Percentiles rank a stretch among this genome's conserved stretches.
These are phyloP conservation scores for Silurus asotus DNA, from an alignment of 2,113 vertebrate genomes.

Conservation along the genomic window DNA sequence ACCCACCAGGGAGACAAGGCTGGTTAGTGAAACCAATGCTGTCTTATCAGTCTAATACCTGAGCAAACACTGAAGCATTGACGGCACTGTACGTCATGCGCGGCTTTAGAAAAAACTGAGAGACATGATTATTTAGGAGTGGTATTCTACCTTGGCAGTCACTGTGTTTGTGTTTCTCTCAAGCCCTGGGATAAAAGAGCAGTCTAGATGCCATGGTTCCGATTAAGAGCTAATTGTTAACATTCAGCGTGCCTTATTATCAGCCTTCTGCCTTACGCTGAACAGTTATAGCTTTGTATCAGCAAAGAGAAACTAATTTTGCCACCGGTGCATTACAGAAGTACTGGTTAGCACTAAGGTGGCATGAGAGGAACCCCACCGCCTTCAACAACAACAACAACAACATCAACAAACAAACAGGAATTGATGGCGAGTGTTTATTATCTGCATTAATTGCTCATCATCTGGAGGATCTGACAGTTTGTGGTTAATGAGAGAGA, in stretches of 20 bases:
- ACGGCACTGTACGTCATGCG: constrained; percentile 58
- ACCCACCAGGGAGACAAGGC: constrained; percentile 44
- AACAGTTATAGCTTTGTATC: constrained; percentile 66
- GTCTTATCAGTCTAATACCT: constrained; percentile 66
- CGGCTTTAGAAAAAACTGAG: constrained; percentile 63
- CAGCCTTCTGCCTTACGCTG: constrained; percentile 61
- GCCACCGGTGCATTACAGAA: constrained; percentile 69
- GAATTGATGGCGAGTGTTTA: constrained; percentile 80
- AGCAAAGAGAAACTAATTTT: constrained; percentile 65
- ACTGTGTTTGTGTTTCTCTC: constrained; percentile 91
- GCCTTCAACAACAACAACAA: constrained; percentile 65
- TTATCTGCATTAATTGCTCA: constrained; percentile 83
- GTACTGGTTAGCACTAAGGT: constrained; percentile 78
- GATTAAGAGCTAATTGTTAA: constrained; percentile 93
- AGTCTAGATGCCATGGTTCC: constrained; percentile 81
- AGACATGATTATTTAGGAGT: constrained; percentile 69
- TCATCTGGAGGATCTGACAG: constrained; percentile 83
- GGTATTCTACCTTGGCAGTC: constrained; percentile 75
- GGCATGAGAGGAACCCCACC: constrained; percentile 71
- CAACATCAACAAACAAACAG: constrained; percentile 80
- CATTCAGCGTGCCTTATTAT: constrained; percentile 72
- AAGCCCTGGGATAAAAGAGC: constrained; percentile 87
- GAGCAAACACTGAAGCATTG: constrained; percentile 71
- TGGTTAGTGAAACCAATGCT: constrained; percentile 45
- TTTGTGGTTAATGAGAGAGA: constrained; percentile 81